A percentile compares a stretch with the other conserved stretches of the same genome.
phyloP scores from a whole-genome alignment of 1,140 invertebrate species.

The Gonioctena quinquepunctata region DNA sequence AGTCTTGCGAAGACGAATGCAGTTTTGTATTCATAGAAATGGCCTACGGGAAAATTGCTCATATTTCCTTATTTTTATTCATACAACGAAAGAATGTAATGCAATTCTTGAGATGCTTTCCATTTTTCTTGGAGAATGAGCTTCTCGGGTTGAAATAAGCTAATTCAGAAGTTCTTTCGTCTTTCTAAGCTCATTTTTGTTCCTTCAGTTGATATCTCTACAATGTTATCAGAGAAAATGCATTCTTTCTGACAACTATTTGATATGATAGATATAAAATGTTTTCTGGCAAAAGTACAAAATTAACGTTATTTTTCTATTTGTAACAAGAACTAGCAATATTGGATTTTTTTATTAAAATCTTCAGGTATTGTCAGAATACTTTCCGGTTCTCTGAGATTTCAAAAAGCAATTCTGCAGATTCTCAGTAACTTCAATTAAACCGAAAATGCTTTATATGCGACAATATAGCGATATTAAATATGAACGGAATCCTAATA shows the following conservation, averaged over 20 bases:
- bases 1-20: neutral
- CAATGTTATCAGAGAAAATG: too few relatives aligned
- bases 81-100: neutral
- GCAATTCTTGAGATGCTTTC: neutral
- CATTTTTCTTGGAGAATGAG: neutral
- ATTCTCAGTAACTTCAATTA: neutral
- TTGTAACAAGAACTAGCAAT: too few relatives aligned
- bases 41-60: neutral
- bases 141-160: neutral
- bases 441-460: neutral
- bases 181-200: too few relatives aligned
- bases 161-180: neutral
- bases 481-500: neutral
- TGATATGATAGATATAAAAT: too few relatives aligned
- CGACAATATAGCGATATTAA: neutral
- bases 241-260: too few relatives aligned
- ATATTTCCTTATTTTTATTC: neutral
- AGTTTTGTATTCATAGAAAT: constrained; percentile 13
- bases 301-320: too few relatives aligned
- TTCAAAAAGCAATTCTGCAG: neutral
- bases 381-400: neutral
- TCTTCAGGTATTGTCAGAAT: neutral
- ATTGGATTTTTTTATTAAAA: too few relatives aligned
- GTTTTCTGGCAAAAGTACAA: too few relatives aligned
- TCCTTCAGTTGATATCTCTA: too few relatives aligned